Conservation (phyloP, 2,797 vertebrate genomes). For the Pelobates cultripes region DNA sequence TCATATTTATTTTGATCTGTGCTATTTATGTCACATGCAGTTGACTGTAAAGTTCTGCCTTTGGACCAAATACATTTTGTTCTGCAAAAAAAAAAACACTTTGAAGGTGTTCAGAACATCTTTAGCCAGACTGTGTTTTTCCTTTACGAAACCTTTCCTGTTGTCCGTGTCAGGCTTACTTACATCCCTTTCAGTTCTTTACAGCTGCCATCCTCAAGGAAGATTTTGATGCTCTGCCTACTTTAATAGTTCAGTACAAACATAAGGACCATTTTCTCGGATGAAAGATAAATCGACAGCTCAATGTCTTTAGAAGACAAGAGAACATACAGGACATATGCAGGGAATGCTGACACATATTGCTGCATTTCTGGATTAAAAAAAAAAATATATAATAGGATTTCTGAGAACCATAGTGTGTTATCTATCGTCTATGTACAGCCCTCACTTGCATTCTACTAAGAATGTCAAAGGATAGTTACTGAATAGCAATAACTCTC, state of each 20-base stretch:
- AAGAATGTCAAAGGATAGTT: neutral
- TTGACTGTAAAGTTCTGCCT: neutral
- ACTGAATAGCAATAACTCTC: neutral
- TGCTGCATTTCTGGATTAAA: slow-evolving; percentile 7
- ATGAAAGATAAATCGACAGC: slow-evolving; percentile 46
- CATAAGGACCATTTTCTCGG: slow-evolving; percentile 34
- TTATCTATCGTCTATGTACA: neutral
- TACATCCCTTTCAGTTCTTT: slow-evolving; percentile 57
- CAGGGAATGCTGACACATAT: slow-evolving; percentile 8
- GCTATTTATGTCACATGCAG: neutral
- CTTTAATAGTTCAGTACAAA: slow-evolving; percentile 40
- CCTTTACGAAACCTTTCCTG: slow-evolving; percentile 60
- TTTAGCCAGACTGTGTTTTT: slow-evolving; percentile 51
- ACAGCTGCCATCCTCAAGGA: slow-evolving; percentile 35
- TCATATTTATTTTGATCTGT: neutral
- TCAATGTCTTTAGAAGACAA: slow-evolving; percentile 24
- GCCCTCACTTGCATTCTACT: neutral
- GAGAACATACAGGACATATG: slow-evolving; percentile 26
- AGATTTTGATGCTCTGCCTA: slow-evolving; percentile 28
- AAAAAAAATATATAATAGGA: neutral
- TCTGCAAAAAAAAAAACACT: slow-evolving; percentile 53
- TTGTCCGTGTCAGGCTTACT: slow-evolving; percentile 58
- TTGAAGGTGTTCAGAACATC: slow-evolving; percentile 59
- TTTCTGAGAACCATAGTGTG: slow-evolving; percentile 19
- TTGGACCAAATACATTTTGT: slow-evolving; percentile 21